Evolutionary conservation across 2,888 invertebrate species (phyloP).

Genomic region (Troides oblongomaculatus): DNA sequence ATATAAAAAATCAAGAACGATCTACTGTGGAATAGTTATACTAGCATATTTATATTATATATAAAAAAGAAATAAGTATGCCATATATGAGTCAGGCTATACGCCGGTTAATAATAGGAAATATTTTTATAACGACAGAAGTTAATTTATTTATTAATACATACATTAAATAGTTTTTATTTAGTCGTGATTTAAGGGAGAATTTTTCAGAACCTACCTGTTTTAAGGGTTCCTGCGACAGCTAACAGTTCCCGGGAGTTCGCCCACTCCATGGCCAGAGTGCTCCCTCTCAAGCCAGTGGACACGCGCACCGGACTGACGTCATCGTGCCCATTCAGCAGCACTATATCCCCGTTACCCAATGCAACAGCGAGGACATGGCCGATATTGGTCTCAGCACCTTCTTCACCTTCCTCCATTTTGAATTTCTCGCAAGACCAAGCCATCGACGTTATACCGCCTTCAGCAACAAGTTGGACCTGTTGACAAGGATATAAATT

Average conservation of each 20-base stretch:
- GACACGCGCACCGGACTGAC: conserved; percentile 92
- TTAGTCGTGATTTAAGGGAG: no score
- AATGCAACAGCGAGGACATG: conserved; percentile 93
- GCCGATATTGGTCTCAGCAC: conserved; percentile 79
- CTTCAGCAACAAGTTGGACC: conserved; percentile 91
- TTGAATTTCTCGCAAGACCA: conserved; percentile 99
- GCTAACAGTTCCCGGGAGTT: conserved; percentile 95
- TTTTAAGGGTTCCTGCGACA: conserved; percentile 88
- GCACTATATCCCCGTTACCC: conserved; percentile 92
- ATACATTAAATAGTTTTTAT: no score
- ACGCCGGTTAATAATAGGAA: no score
- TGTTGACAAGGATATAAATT: conserved; percentile 34
- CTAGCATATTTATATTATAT: no score
- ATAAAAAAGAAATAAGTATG: no score
- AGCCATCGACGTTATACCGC: conserved; percentile 94
- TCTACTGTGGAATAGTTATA: no score
- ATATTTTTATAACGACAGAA: no score
- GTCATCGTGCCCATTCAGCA: conserved; percentile 95
- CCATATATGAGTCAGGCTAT: no score
- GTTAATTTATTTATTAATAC: no score
- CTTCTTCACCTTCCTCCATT: conserved; percentile 96
- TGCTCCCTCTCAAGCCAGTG: conserved; percentile 89
- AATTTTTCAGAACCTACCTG: conserved; percentile 44
- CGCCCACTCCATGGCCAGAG: conserved; percentile 96
- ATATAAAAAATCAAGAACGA: no score